These are phyloP conservation scores for Cassiopea xamachana DNA, from an alignment of 30 jellyfish, hydroid and myxozoan genomes.

Conservation along the genomic window DNA sequence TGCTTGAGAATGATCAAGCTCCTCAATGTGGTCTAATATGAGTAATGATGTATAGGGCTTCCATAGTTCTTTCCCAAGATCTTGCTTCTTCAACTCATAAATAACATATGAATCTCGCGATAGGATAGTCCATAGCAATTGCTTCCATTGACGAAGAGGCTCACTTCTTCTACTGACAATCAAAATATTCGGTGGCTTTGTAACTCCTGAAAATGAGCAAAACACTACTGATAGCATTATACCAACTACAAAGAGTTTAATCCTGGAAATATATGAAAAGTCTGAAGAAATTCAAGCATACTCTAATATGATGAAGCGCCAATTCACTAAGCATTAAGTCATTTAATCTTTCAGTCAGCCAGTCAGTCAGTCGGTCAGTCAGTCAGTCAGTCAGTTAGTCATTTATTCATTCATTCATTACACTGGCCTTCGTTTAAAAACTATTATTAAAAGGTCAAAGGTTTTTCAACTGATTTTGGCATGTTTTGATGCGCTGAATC, in stretches of 20 bases:
- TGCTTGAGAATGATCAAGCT: conserved; percentile 1
- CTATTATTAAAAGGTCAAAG: not conserved
- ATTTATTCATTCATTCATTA: no score
- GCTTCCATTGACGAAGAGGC: not conserved
- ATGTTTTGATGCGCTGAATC: not conserved
- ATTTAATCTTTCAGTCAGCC: no score
- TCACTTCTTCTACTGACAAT: conserved; percentile 19
- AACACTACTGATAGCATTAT: not conserved
- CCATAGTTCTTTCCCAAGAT: conserved; percentile 32
- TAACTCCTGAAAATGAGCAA: not conserved
- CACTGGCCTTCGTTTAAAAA: not conserved
- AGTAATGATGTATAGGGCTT: conserved; percentile 6
- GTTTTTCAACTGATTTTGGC: not conserved
- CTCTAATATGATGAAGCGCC: no score
- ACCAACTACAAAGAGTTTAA: no score
- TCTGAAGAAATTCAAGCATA: no score
- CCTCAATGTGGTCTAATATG: conserved; percentile 24
- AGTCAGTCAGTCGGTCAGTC: no score
- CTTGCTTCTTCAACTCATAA: conserved; percentile 21
- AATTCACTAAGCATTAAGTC: no score
- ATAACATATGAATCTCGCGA: conserved; percentile 22
- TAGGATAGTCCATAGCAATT: conserved; percentile 5
- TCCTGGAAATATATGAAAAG: no score
- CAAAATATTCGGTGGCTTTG: conserved; percentile 51
- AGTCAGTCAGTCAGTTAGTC: no score